These are phyloP conservation scores for Coenonympha glycerion DNA, from an alignment of 2,888 invertebrate species.

Conservation along the genomic window DNA sequence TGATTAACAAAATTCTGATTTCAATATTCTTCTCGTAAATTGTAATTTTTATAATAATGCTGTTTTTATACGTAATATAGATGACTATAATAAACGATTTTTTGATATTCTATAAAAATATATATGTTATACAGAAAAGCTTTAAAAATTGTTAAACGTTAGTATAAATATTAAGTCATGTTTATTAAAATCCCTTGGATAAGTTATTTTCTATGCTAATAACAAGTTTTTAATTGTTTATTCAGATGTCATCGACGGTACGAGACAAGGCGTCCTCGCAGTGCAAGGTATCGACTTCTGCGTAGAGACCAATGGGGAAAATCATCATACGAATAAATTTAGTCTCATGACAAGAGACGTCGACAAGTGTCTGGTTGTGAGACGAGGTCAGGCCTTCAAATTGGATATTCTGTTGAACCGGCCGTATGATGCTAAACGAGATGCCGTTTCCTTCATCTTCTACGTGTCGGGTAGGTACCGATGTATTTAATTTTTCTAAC, in stretches of 20 bases:
- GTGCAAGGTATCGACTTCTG: constrained; percentile 84
- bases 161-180: background rate
- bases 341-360: constrained; percentile 80
- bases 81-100: too few relatives aligned
- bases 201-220: background rate
- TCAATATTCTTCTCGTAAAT: too few relatives aligned
- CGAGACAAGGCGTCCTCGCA: constrained; percentile 77
- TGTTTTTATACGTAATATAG: too few relatives aligned
- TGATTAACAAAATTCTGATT: background rate
- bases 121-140: too few relatives aligned
- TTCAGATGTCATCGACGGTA: constrained; percentile 67
- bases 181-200: background rate
- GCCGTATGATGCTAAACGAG: constrained; percentile 82
- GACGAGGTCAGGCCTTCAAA: constrained; percentile 88
- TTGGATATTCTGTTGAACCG: constrained; percentile 83
- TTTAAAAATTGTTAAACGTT: too few relatives aligned
- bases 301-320: constrained; percentile 81
- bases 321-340: constrained; percentile 87
- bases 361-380: constrained; percentile 81
- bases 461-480: constrained; percentile 82
- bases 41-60: too few relatives aligned
- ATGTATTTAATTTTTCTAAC: too few relatives aligned
- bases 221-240: constrained; percentile 28
- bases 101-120: too few relatives aligned
- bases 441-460: constrained; percentile 90